Conservation (phyloP, 2,113 vertebrate genomes). For the Upupa epops region DNA sequence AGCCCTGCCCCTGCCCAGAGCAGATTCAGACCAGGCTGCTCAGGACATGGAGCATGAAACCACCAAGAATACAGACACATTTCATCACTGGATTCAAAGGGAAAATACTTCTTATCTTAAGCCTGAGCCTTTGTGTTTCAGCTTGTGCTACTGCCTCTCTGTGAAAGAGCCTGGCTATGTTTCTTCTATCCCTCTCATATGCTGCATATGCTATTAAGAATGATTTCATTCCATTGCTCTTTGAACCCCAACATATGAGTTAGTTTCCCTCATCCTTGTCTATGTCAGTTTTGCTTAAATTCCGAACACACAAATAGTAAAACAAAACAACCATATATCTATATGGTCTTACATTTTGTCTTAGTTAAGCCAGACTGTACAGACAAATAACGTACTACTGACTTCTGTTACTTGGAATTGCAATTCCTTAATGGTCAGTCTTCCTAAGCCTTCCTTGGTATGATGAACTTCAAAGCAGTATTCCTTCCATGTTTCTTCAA, state of each 20-base stretch:
- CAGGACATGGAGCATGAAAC: neutral
- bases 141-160: neutral
- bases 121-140: neutral
- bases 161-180: fast-evolving
- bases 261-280: neutral
- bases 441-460: neutral
- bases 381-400: neutral
- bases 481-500: neutral
- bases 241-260: neutral
- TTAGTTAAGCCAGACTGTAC: neutral
- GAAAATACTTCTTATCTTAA: neutral
- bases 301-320: neutral
- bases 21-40: neutral
- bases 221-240: neutral
- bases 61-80: neutral
- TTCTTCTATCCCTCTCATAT: neutral
- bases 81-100: fast-evolving
- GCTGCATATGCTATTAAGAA: neutral
- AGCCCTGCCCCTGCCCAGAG: neutral
- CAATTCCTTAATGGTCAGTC: neutral
- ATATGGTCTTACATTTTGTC: neutral
- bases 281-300: neutral
- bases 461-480: neutral
- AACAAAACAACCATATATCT: neutral
- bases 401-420: neutral